Conservation (phyloP, 2,113 vertebrate species). For the Lepus timidus region DNA sequence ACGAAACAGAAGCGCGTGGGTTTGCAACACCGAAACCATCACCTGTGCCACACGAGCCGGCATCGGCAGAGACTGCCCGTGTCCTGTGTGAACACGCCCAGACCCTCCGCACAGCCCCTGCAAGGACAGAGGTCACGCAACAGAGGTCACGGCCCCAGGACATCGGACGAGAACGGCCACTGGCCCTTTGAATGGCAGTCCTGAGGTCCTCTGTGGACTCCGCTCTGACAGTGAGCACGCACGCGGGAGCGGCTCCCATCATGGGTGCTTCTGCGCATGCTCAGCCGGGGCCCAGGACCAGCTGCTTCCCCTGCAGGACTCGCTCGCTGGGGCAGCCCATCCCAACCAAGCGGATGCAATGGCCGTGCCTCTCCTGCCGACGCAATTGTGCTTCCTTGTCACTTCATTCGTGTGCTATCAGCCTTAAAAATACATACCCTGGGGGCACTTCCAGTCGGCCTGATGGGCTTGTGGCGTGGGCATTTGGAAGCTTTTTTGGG, state of each 20-base stretch:
- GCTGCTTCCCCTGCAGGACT: not conserved
- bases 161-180: not conserved
- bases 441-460: not conserved
- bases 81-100: not conserved
- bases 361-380: not conserved
- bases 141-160: not conserved
- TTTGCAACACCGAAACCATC: not conserved
- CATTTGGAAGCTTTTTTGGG: too few relatives aligned
- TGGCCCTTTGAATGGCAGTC: not conserved
- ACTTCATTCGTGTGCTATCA: not conserved
- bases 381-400: not conserved
- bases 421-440: constrained; percentile 7
- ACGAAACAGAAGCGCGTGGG: not conserved
- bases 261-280: not conserved
- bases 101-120: not conserved
- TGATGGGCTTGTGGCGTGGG: too few relatives aligned
- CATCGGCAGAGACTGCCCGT: not conserved
- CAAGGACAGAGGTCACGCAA: constrained; percentile 18
- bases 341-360: not conserved
- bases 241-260: not conserved
- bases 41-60: not conserved
- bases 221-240: not conserved
- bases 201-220: not conserved
- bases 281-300: not conserved
- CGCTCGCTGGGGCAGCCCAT: not conserved